Evolutionary conservation across 2,797 vertebrate species (phyloP), one percentile per base, ranked within the genome.

Genomic region (Semaprochilodus insignis): DNA sequence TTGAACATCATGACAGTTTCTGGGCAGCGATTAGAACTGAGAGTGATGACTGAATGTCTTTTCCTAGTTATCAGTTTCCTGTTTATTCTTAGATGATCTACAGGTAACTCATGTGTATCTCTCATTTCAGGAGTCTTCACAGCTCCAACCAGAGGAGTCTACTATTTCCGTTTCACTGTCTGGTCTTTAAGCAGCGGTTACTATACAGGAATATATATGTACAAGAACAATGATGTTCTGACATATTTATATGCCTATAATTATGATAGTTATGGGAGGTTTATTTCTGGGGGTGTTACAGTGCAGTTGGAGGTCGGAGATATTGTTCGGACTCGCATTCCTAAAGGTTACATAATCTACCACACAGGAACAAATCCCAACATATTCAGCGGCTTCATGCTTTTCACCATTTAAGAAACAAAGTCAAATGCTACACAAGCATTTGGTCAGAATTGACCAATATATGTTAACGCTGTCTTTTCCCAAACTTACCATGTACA

Each of bases 51-150:
- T 63, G 25, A 25, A 25, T 63, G 10, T 13, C n/a, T 31, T 31
- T 31, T 31, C 31, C 31, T 31, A 31, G 31, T 31, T 31, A 31
- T 31, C 31, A 31, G 31, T 31, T 31, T 31, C 31, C 31, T 31
- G 31, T 31, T 31, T 31, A 31, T 31, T 31, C 31, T 31, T 31
- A 31, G 31, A 31, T 3, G 3, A 31, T 31, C 3, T 31, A 31
- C 23, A 63, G 8, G 60, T 67, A 67, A 19, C 25, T 3, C 15
- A 6, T 48, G 21, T 70, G 36, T 70, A 1, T 70, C 13, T 44
- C n/a, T 44, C n/a, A 23, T 70, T 51, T 70, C 69, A 72, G 69
- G 69, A 52, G 44, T 72, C n/a, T 72, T 72, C 21, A 70, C 67
- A 70, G 67, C 67, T 70, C 67, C 67, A 23, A 40, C 13, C 11